Percentiles rank a stretch among this genome's conserved stretches.
Evolutionary conservation across 2,888 invertebrate species (phyloP).

Genomic region (Dynastes maya): DNA sequence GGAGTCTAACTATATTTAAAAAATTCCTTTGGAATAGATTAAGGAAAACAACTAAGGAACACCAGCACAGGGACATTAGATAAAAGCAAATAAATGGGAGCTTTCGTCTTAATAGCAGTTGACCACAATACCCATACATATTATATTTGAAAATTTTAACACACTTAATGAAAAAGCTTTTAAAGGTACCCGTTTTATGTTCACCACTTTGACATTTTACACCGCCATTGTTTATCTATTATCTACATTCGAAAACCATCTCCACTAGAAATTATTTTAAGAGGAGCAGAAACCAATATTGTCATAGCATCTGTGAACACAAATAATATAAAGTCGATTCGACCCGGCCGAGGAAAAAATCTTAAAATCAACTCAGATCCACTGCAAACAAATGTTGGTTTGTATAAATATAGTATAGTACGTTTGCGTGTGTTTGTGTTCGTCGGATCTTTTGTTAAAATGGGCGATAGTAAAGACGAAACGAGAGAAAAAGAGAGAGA

Average conservation of each 20-base stretch:
- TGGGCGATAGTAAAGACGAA: conserved; percentile 26
- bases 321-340: conserved; percentile 46
- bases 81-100: conserved; percentile 11
- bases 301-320: conserved; percentile 50
- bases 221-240: conserved; percentile 43
- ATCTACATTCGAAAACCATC: conserved; percentile 37
- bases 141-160: conserved; percentile 37
- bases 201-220: conserved; percentile 44
- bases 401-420: conserved; percentile 28
- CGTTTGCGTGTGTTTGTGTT: conserved; percentile 24
- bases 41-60: no score
- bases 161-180: conserved; percentile 46
- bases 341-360: conserved; percentile 43
- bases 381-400: conserved; percentile 48
- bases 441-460: conserved; percentile 44
- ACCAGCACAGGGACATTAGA: background rate
- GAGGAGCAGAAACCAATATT: conserved; percentile 47
- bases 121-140: background rate
- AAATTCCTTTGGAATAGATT: no score
- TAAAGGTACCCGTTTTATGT: conserved; percentile 39
- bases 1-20: no score
- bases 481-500: conserved; percentile 8
- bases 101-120: background rate
- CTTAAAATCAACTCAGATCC: conserved; percentile 48
- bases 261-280: conserved; percentile 43